Evolutionary conservation across 2,113 vertebrate species (phyloP).

Genomic region (Odontesthes bonariensis): DNA sequence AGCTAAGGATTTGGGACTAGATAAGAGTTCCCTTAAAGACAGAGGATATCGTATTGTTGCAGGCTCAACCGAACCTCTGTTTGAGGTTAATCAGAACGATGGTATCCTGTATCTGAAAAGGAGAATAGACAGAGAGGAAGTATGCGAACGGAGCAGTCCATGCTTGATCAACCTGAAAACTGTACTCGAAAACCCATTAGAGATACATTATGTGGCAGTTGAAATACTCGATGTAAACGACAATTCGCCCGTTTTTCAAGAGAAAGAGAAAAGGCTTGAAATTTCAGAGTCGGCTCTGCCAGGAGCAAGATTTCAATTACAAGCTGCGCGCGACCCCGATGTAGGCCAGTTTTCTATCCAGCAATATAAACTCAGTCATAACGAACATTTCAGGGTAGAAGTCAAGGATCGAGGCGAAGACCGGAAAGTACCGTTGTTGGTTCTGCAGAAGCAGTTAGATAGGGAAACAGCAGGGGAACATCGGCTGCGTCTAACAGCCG

Average conservation of each 20-base stretch:
- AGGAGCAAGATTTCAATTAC: constrained; percentile 68
- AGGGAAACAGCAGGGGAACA: constrained; percentile 57
- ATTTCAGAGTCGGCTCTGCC: constrained; percentile 55
- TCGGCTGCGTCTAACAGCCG: constrained; percentile 60
- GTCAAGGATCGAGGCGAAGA: constrained; percentile 61
- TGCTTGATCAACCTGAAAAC: constrained; percentile 70
- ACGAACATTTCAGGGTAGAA: constrained; percentile 72
- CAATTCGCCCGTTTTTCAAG: constrained; percentile 68
- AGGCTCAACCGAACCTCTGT: constrained; percentile 67
- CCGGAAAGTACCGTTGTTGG: constrained; percentile 65
- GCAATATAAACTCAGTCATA: constrained; percentile 70
- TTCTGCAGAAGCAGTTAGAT: constrained; percentile 71
- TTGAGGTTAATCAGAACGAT: constrained; percentile 71
- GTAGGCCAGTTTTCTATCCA: constrained; percentile 67
- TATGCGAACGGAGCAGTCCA: constrained; percentile 50
- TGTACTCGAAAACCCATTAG: constrained; percentile 77
- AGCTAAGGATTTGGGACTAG: constrained; percentile 79
- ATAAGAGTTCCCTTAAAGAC: constrained; percentile 59
- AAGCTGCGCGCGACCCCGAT: constrained; percentile 69
- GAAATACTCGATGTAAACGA: constrained; percentile 77
- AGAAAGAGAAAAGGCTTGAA: constrained; percentile 66
- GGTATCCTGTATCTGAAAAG: constrained; percentile 77
- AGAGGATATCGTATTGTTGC: constrained; percentile 65
- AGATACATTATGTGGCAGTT: constrained; percentile 72
- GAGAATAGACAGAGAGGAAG: constrained; percentile 63